These are phyloP conservation scores for Sapajus apella DNA, from an alignment of 2,113 vertebrate species.

Conservation along the genomic window DNA sequence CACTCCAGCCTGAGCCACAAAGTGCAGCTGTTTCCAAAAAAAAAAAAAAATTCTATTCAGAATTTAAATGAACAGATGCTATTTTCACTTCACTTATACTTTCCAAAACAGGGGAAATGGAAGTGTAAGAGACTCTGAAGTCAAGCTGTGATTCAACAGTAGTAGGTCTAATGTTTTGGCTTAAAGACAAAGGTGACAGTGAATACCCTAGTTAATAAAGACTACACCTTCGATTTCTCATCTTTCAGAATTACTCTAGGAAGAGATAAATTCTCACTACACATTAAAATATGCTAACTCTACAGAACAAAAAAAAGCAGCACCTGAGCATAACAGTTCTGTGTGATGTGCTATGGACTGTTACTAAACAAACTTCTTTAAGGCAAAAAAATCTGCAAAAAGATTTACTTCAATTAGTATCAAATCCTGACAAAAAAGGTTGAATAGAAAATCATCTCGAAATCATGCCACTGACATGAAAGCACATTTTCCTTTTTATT, in stretches of 20 bases:
- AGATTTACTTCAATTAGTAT: neutral
- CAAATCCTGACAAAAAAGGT: neutral
- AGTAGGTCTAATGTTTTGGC: neutral
- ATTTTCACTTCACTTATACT: neutral
- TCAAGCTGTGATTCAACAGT: neutral
- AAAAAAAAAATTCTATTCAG: neutral
- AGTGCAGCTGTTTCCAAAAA: too few relatives aligned
- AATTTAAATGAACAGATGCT: neutral
- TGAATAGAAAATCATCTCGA: neutral
- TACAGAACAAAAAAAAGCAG: neutral
- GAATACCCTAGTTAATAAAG: neutral
- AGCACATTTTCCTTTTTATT: neutral
- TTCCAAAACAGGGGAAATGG: neutral
- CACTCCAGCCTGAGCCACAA: too few relatives aligned
- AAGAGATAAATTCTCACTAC: neutral
- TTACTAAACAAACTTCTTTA: neutral
- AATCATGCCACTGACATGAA: neutral
- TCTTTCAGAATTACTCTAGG: neutral
- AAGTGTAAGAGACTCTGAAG: neutral
- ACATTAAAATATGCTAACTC: neutral
- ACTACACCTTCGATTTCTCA: neutral
- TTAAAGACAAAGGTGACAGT: neutral
- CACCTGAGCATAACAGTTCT: neutral
- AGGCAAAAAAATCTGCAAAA: neutral
- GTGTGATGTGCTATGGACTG: neutral